Base-by-base conservation (phyloP, 2,797 vertebrate genomes). In the Acridotheres tristis region DNA sequence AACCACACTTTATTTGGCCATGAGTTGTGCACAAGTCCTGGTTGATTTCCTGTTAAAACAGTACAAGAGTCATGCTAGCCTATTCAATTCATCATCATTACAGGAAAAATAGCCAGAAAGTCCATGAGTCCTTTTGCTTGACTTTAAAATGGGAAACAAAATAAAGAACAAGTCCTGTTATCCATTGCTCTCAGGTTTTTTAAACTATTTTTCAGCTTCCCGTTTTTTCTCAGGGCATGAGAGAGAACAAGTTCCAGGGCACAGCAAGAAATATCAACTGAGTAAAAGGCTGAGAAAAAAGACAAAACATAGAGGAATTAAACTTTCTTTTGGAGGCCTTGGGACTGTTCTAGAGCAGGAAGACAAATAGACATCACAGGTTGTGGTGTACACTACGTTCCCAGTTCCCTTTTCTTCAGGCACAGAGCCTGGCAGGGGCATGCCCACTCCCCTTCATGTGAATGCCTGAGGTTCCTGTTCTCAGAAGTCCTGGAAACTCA, bases 331-430 rank as follows among this genome's bases (percentile, higher is more conserved):
- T 61, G 26, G 36, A 88, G 17, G 36, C 8, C 16, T 88, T 55
- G 47, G 42, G 48, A n/a, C 25, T 63, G 53, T 14, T 72, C 7
- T 27, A 57, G n/a, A 75, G n/a, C 29, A 82, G 45, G 22, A 79
- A 85, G 27, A 55, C 22, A 63, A 47, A 25, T 2, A 32, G 58
- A 43, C 20, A 65, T 12, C 20, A 22, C 0, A 1, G 17, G 32
- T 29, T 7, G 1, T 42, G 42, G 38, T 7, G 0, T 25, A 66
- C 1, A 1, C 27, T 5, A 3, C 11, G 10, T 27, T 77, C 10
- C 51, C 9, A 3, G 25, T 18, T 65, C 32, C 27, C 14, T 47
- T 61, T 51, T 42, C 51, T 48, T 34, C 43, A 42, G 20, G 32
- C 11, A 14, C 45, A 79, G 62, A 55, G 27, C 29, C 47, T 74